Percentiles rank a stretch among this genome's conserved stretches.
phyloP scores from a whole-genome alignment of 2,113 vertebrate species.

The Antennarius striatus region DNA sequence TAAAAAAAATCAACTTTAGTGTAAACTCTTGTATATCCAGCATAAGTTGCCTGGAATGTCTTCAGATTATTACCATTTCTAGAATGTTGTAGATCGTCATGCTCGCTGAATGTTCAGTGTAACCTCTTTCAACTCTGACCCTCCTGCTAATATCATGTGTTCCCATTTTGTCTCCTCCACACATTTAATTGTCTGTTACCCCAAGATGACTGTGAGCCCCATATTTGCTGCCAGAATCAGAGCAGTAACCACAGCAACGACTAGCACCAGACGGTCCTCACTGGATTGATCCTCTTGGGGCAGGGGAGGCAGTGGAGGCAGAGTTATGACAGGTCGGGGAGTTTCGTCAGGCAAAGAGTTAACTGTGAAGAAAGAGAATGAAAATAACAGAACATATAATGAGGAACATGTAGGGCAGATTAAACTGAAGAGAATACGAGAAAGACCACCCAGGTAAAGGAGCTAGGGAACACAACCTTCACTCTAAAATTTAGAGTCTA shows the following conservation, averaged over 20 bases:
- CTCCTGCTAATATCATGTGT: constrained; percentile 11
- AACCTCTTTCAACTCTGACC: constrained; percentile 11
- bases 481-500: too few relatives aligned
- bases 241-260: constrained; percentile 55
- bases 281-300: too few relatives aligned
- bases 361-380: constrained; percentile 53
- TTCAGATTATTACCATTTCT: too few relatives aligned
- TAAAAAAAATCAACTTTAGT: too few relatives aligned
- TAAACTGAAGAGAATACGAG: background rate
- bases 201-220: constrained; percentile 45
- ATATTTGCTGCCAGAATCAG: constrained; percentile 62
- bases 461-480: background rate
- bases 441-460: background rate
- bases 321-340: constrained; percentile 23
- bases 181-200: constrained; percentile 61
- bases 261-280: constrained; percentile 38
- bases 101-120: background rate
- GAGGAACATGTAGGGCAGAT: background rate
- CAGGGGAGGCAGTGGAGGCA: constrained; percentile 47
- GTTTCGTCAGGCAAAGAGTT: constrained; percentile 30
- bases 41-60: too few relatives aligned
- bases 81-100: constrained; percentile 3
- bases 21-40: too few relatives aligned
- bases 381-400: background rate
- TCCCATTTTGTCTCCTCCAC: constrained; percentile 6